Percentiles rank a stretch among this genome's conserved stretches.
These are phyloP conservation scores for Acleris sparsana DNA, from an alignment of 2,888 invertebrate species.

Conservation along the genomic window DNA sequence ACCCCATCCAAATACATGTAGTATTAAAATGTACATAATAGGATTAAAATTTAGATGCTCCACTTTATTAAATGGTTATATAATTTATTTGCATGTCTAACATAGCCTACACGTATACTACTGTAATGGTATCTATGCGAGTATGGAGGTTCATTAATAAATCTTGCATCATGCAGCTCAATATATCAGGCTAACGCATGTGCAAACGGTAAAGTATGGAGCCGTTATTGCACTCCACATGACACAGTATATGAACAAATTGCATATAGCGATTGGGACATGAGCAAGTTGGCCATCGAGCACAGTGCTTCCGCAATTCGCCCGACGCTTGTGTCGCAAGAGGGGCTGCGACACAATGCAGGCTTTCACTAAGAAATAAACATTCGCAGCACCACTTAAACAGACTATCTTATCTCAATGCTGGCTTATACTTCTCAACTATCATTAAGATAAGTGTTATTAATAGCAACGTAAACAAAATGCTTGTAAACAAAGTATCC, in stretches of 20 bases:
- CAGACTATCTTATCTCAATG: slow-evolving; percentile 26
- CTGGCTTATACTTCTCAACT: slow-evolving; percentile 18
- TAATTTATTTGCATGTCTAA: too few species aligned
- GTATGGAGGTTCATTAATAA: too few species aligned
- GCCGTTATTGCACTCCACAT: background rate
- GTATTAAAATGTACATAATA: too few species aligned
- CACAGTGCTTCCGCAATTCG: slow-evolving; percentile 40
- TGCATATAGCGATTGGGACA: slow-evolving; percentile 34
- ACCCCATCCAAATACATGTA: too few species aligned
- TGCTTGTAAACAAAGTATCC: slow-evolving; percentile 12
- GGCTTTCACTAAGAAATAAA: slow-evolving; percentile 58
- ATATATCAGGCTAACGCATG: background rate
- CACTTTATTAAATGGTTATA: too few species aligned
- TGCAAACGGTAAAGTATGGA: background rate
- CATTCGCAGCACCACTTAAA: slow-evolving; percentile 13
- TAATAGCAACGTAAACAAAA: slow-evolving; percentile 28
- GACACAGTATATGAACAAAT: slow-evolving; percentile 6
- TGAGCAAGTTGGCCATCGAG: slow-evolving; percentile 30
- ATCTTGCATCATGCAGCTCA: slow-evolving; percentile 3
- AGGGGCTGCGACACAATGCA: slow-evolving; percentile 45
- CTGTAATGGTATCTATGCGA: too few species aligned
- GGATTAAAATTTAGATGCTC: too few species aligned
- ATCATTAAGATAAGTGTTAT: slow-evolving; percentile 33
- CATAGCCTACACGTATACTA: too few species aligned
- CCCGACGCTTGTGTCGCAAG: slow-evolving; percentile 42